Evolutionary conservation across 2,888 invertebrate genomes (phyloP).

Genomic region (Nomada lathburiana): DNA sequence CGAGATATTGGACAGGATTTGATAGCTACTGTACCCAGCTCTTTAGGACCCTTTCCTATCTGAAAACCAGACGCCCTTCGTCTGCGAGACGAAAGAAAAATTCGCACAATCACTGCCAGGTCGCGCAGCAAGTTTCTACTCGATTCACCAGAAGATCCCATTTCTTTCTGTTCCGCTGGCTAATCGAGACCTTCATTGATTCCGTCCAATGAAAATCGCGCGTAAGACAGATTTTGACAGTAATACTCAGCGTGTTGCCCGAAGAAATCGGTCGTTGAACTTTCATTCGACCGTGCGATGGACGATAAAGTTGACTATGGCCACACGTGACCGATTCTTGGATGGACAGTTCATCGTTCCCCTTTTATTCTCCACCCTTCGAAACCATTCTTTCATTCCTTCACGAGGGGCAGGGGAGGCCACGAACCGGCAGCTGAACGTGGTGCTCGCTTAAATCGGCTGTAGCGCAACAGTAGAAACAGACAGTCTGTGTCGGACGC

Average conservation of each 20-base stretch:
- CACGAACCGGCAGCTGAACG: conserved; percentile 7
- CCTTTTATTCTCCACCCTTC: conserved; percentile 8
- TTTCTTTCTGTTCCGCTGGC: neutral
- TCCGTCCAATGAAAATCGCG: neutral
- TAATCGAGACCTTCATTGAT: neutral
- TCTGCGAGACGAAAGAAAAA: too few relatives aligned
- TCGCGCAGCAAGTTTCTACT: too few relatives aligned
- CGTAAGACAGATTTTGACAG: conserved; percentile 5
- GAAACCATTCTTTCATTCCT: neutral
- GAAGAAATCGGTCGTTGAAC: conserved; percentile 31
- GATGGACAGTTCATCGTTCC: conserved; percentile 33
- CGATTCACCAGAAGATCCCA: too few relatives aligned
- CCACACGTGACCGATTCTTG: conserved; percentile 48
- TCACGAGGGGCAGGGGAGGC: too few relatives aligned
- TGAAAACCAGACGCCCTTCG: too few relatives aligned
- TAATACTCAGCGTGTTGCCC: conserved; percentile 30
- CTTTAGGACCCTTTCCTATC: too few relatives aligned
- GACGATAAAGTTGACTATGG: conserved; percentile 44
- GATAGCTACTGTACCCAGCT: too few relatives aligned
- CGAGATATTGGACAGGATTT: too few relatives aligned
- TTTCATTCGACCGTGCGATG: conserved; percentile 18
- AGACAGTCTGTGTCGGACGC: conserved; percentile 47
- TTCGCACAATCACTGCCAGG: too few relatives aligned
- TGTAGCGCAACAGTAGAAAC: conserved; percentile 48
- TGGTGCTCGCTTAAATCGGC: conserved; percentile 55